phyloP scores from a whole-genome alignment of 2,797 vertebrate genomes.

The Silurus lanzhouensis region DNA sequence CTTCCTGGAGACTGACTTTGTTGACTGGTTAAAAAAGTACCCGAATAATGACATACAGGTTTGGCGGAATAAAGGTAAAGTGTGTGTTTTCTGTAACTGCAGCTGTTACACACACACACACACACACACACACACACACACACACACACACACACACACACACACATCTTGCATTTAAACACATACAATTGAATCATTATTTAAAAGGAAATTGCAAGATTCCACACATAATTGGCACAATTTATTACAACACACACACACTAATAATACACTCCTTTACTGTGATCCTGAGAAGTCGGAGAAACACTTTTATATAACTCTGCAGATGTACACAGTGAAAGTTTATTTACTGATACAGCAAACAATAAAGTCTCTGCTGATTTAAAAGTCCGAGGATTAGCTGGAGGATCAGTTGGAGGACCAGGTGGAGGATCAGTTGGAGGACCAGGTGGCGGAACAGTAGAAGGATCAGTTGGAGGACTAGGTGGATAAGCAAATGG shows the following conservation, averaged over 20 bases:
- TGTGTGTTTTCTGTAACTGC: neutral
- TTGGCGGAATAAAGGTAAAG: neutral
- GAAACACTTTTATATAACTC: neutral
- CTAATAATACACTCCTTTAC: too few species aligned
- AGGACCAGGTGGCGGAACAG: too few species aligned
- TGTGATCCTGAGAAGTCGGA: neutral
- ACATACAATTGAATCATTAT: too few species aligned
- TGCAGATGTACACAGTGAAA: neutral
- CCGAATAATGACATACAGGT: neutral
- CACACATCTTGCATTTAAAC: neutral
- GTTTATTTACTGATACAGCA: neutral
- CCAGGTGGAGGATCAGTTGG: too few species aligned
- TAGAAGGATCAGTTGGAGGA: too few species aligned
- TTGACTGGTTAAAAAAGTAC: neutral
- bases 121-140: neutral
- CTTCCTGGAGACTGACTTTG: neutral
- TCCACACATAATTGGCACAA: too few species aligned
- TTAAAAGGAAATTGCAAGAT: too few species aligned
- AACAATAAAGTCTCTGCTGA: neutral
- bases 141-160: neutral
- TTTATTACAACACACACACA: too few species aligned
- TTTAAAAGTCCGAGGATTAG: neutral
- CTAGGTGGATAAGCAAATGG: too few species aligned
- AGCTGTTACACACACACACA: neutral
- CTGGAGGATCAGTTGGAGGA: too few species aligned